These are phyloP conservation scores for Daphoenositta chrysoptera DNA, from an alignment of 2,113 vertebrate species.

Conservation along the genomic window DNA sequence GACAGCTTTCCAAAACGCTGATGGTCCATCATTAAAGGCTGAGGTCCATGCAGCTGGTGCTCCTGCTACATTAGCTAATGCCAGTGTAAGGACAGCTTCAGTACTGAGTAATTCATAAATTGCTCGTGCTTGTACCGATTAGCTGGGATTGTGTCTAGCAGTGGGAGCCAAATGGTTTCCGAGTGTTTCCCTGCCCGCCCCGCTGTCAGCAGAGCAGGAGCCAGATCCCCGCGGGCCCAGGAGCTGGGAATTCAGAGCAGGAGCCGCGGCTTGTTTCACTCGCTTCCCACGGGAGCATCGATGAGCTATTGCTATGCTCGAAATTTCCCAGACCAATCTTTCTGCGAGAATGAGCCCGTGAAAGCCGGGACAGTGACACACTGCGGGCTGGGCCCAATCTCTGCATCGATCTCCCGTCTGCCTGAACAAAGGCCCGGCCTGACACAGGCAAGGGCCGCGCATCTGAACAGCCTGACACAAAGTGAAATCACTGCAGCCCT, in stretches of 20 bases:
- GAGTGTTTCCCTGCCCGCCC: neutral
- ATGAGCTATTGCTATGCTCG: neutral
- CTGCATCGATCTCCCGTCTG: constrained; percentile 19
- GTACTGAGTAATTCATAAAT: neutral
- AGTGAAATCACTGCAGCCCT: neutral
- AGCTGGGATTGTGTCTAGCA: neutral
- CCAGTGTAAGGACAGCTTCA: neutral
- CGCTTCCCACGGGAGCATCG: neutral
- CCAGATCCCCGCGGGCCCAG: neutral
- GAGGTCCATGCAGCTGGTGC: neutral
- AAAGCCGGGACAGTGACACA: neutral
- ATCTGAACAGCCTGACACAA: neutral
- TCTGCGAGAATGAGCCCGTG: neutral
- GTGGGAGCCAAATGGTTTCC: neutral
- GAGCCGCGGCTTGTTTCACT: neutral
- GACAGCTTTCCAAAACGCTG: neutral
- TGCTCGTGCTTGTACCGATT: neutral
- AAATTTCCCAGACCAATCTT: neutral
- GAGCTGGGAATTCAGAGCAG: neutral
- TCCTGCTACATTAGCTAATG: neutral
- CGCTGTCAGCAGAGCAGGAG: neutral
- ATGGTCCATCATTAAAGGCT: neutral
- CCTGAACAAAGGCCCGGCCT: constrained; percentile 12
- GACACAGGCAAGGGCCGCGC: constrained; percentile 18
- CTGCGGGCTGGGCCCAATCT: neutral